A percentile compares a stretch with the other conserved stretches of the same genome.
phyloP scores from a whole-genome alignment of 2,113 vertebrate genomes.

The Colius striatus region DNA sequence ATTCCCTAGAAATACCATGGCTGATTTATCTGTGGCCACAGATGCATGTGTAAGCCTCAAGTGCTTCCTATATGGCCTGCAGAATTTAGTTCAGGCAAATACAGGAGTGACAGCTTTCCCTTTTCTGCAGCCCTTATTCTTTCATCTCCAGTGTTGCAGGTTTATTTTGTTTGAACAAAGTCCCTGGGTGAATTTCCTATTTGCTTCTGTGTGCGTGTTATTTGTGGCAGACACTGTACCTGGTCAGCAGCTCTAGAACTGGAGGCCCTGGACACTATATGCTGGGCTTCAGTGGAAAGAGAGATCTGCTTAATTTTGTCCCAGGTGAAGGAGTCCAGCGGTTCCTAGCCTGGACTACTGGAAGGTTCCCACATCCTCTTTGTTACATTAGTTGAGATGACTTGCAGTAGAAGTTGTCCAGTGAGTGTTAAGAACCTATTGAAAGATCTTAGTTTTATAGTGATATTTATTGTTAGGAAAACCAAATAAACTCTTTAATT shows the following conservation, averaged over 20 bases:
- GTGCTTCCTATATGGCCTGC: neutral
- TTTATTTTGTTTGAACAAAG: slow-evolving; percentile 76
- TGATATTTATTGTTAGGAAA: slow-evolving; percentile 70
- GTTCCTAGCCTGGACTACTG: slow-evolving; percentile 97
- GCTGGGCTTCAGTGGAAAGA: slow-evolving; percentile 90
- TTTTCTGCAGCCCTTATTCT: slow-evolving; percentile 75
- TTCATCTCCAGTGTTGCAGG: slow-evolving; percentile 76
- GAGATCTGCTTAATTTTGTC: slow-evolving; percentile 93
- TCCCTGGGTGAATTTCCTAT: slow-evolving; percentile 93
- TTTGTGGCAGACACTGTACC: slow-evolving; percentile 91
- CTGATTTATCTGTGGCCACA: neutral
- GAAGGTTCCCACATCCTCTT: slow-evolving; percentile 91
- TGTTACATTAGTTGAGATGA: slow-evolving; percentile 85
- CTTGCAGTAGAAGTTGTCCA: slow-evolving; percentile 81
- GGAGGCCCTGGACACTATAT: slow-evolving; percentile 92
- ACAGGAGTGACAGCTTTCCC: neutral
- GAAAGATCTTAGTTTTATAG: slow-evolving; percentile 79
- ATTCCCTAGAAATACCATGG: neutral
- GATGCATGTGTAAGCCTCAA: neutral
- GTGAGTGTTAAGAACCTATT: slow-evolving; percentile 85
- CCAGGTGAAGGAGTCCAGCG: slow-evolving; percentile 92
- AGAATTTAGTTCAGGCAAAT: neutral
- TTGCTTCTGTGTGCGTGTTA: slow-evolving; percentile 97
- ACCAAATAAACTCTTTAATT: slow-evolving; percentile 49
- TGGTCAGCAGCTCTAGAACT: slow-evolving; percentile 93